Percentiles rank a stretch among this genome's conserved stretches.
These are phyloP conservation scores for Syngnathus typhle DNA, from an alignment of 2,113 vertebrate genomes.

Conservation along the genomic window DNA sequence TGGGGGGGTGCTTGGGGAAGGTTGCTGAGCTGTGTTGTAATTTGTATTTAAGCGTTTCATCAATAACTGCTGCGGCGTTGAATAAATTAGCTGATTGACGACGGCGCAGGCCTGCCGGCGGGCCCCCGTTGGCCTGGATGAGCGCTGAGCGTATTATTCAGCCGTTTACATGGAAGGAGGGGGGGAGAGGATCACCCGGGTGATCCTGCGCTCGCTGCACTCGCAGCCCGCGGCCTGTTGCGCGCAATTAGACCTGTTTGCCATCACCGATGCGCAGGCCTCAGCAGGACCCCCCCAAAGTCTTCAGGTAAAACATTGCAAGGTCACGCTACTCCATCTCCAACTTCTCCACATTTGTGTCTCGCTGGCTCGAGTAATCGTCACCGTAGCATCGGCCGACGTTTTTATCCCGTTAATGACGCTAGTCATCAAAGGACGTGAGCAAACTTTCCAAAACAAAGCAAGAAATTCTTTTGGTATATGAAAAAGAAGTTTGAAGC, in stretches of 20 bases:
- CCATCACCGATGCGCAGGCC: slow-evolving; percentile 29
- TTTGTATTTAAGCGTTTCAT: slow-evolving; percentile 79
- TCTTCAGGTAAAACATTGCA: no score
- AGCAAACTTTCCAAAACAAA: no score
- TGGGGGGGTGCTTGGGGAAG: slow-evolving; percentile 30
- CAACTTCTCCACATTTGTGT: no score
- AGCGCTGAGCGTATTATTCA: slow-evolving; percentile 70
- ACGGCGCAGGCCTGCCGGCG: slow-evolving; percentile 60
- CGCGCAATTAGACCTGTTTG: slow-evolving; percentile 71
- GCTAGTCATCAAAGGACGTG: no score
- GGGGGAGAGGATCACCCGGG: slow-evolving; percentile 57
- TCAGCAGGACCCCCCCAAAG: no score
- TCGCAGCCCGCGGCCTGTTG: slow-evolving; percentile 53
- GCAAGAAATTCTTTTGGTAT: no score
- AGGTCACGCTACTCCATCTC: no score
- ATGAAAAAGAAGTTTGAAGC: not conserved
- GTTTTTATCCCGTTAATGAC: no score
- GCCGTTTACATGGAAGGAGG: slow-evolving; percentile 65
- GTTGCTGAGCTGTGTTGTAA: slow-evolving; percentile 40
- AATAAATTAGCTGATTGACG: slow-evolving; percentile 78
- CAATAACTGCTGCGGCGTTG: slow-evolving; percentile 75
- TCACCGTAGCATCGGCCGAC: no score
- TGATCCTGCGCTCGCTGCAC: slow-evolving; percentile 26
- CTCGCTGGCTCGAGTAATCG: no score
- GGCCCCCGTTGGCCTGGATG: slow-evolving; percentile 67